Evolutionary conservation across 2,113 vertebrate species (phyloP), one percentile per base, ranked within the genome.

Genomic region (Monarcha castaneiventris): DNA sequence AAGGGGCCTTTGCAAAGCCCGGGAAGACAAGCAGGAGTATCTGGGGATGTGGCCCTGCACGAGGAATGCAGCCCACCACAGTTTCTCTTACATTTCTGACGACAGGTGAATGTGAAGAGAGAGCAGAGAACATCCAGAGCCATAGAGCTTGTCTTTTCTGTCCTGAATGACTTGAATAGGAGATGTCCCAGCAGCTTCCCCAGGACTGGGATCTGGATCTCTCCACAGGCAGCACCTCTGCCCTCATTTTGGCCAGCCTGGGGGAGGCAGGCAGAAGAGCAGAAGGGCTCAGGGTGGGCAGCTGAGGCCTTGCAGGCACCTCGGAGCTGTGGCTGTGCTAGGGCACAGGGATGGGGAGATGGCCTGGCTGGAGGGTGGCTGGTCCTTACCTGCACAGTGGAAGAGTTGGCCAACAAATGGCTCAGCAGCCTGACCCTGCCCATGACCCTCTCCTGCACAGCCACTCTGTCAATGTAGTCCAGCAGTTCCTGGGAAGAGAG

Each of bases 351-450:
- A 26, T 16, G 11, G 44, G 29, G 44, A 49, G 56, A 25, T 49
- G 56, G n/a, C 27, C 39, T 30, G 61, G 27, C 37, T 39, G n/a
- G 29, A 76, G 21, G 56, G n/a, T 7, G n/a, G 18, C 39, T 6
- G 6, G 6, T 13, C 59, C 32, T 43, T 16, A 64, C 48, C 10
- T 29, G 6, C 46, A n/a, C 4, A 33, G 8, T 4, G 48, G 8
- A 15, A 43, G 1, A 6, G 2, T 7, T 1, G 1, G 37, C 30
- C 30, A 78, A 48, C 30, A 51, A 13, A 29, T 4, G 23, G 58
- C 30, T 41, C 58, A 77, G 46, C 10, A 12, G 7, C 8, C 18
- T 27, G 13, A 78, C 7, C 22, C 59, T n/a, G 16, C 16, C 48
- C 8, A 63, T 6, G 75, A 5, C 37, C 14, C 48, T 78, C 59